Base-by-base conservation (phyloP, 1,140 invertebrate genomes). In the Drosophila bipectinata region DNA sequence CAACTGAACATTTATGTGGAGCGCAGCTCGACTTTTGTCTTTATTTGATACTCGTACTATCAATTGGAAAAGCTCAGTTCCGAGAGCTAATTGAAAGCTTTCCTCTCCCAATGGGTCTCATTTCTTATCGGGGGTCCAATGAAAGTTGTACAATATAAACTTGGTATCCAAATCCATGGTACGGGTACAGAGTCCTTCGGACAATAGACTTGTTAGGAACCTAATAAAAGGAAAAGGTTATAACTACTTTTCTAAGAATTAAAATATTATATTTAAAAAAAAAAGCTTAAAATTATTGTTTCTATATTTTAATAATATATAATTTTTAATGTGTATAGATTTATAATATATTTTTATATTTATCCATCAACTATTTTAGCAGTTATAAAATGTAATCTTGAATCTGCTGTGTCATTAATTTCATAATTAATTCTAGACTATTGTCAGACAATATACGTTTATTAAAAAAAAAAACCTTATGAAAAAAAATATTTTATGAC, bases 61-160 rank as follows among this genome's bases (percentile, higher is more conserved):
- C 48, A 83, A 79, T 80, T 62, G 49, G 47, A 48, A 85, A 82
- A 83, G 80, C 72, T 54, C 39, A n/a, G 18, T 34, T 15, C 30
- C n/a, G 61, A 69, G 67, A 57, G 52, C 26, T 37, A 34, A 54
- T 74, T 14, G 34, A 54, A 47, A 75, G 72, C 72, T 75, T 67
- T 68, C 21, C 48, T 37, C 37, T 53, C 63, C 55, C 28, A 4
- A 37, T 24, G 8, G 3, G 9, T 15, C 18, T 34, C 41, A 48
- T 21, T 48, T 51, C 32, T 41, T 48, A 75, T 75, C 61, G 49
- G 10, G 49, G 41, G 41, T 67, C 39, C 21, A 34, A 21, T 55
- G 62, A 24, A 37, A 32, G 5, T 5, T 4, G 14, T 24, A 68
- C 45, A 18, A 30, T 37, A 28, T 34, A 18, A n/a, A 21, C 34